phyloP scores from a whole-genome alignment of 2,113 vertebrate species.

The Megatriorchis doriae region DNA sequence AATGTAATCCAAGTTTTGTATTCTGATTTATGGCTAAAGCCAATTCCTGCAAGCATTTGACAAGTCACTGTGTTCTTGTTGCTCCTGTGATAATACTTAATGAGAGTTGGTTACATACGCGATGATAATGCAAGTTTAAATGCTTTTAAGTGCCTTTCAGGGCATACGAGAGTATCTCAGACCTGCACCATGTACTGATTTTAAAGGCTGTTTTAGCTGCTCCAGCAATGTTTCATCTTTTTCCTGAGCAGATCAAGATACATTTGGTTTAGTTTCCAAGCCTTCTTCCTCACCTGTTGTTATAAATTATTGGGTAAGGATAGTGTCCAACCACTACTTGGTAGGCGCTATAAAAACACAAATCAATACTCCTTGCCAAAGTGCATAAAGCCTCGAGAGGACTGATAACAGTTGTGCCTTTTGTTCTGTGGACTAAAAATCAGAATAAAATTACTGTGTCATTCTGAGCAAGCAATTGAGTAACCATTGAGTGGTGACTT shows the following conservation, averaged over 20 bases:
- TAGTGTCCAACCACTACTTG: background rate
- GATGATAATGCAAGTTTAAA: background rate
- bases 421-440: background rate
- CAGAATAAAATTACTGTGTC: conserved; percentile 1
- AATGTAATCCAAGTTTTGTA: background rate
- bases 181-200: background rate
- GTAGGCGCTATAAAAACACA: background rate
- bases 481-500: background rate
- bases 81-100: background rate
- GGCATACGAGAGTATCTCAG: background rate
- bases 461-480: conserved; percentile 16
- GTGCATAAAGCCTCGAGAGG: background rate
- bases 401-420: background rate
- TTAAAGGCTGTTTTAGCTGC: background rate
- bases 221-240: background rate
- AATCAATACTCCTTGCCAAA: background rate
- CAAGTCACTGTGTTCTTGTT: background rate
- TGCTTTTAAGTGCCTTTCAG: background rate
- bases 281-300: background rate
- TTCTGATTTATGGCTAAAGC: background rate
- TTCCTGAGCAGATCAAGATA: background rate
- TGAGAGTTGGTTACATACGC: background rate
- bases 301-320: conserved; percentile 3
- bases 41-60: background rate
- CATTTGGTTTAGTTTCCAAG: background rate